Percentiles rank a stretch among this genome's conserved stretches.
These are phyloP conservation scores for Lordiphosa mommai DNA, from an alignment of 1,140 invertebrate genomes.

Conservation along the genomic window DNA sequence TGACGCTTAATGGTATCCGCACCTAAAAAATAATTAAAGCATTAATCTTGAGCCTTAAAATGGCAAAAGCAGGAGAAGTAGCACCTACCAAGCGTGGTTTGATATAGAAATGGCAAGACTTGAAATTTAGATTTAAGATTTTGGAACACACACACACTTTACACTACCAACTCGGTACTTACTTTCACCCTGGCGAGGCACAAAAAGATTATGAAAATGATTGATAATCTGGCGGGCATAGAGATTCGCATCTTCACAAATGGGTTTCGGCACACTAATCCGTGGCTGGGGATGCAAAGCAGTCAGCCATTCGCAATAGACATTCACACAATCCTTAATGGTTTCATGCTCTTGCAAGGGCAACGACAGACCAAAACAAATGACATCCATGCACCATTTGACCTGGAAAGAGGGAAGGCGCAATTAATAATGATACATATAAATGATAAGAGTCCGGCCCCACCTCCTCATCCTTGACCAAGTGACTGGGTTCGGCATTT, in stretches of 20 bases:
- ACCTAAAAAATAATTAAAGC: constrained; percentile 81
- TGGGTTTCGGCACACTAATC: constrained; percentile 90
- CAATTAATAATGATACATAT: neutral
- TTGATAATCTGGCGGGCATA: constrained; percentile 95
- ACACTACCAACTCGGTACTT: constrained; percentile 65
- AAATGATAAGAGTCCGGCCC: too few relatives aligned
- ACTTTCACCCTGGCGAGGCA: constrained; percentile 95
- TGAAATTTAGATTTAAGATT: constrained; percentile 75
- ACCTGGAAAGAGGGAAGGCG: constrained; percentile 40
- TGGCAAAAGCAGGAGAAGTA: constrained; percentile 9
- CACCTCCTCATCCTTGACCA: constrained; percentile 90
- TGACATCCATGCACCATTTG: constrained; percentile 82
- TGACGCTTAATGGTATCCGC: constrained; percentile 94
- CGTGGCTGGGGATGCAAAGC: constrained; percentile 91
- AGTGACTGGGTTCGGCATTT: constrained; percentile 87
- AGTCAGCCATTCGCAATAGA: constrained; percentile 98
- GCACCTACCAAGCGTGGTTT: constrained; percentile 90
- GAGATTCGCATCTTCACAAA: constrained; percentile 93
- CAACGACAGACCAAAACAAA: constrained; percentile 94
- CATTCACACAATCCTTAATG: constrained; percentile 96
- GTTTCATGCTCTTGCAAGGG: constrained; percentile 95
- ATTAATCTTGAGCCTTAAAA: neutral
- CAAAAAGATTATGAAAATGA: constrained; percentile 97
- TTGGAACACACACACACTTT: neutral
- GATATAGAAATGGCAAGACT: constrained; percentile 94